A percentile compares a stretch with the other conserved stretches of the same genome.
These are phyloP conservation scores for Lasioglossum vierecki DNA, from an alignment of 2,888 invertebrate genomes.

Conservation along the genomic window DNA sequence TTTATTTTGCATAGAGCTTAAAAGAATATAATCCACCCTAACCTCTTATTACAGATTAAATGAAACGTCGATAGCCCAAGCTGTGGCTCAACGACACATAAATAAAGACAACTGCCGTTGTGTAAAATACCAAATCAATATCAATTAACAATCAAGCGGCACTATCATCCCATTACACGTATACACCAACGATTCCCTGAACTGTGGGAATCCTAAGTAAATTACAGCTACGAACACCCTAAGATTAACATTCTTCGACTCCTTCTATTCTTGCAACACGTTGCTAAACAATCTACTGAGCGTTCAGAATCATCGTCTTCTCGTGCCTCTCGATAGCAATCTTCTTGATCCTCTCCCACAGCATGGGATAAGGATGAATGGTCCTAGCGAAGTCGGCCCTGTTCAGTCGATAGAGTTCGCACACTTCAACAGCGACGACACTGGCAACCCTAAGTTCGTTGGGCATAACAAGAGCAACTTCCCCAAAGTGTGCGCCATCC, in stretches of 20 bases:
- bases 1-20: not conserved
- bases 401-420: constrained; percentile 82
- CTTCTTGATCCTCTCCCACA: constrained; percentile 82
- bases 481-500: constrained; percentile 84
- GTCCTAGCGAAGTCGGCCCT: constrained; percentile 80
- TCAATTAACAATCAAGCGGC: not conserved
- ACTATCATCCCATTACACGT: not conserved
- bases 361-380: constrained; percentile 81
- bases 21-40: not conserved
- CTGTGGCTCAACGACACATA: not conserved
- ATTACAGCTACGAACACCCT: not conserved
- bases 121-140: not conserved
- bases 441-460: constrained; percentile 81
- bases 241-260: not conserved
- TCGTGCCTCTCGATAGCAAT: constrained; percentile 81
- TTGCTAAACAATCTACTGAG: constrained; percentile 45
- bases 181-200: not conserved
- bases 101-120: not conserved
- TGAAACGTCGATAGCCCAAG: not conserved
- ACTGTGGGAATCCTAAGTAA: not conserved
- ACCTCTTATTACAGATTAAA: not conserved
- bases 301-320: constrained; percentile 78
- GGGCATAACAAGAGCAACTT: constrained; percentile 83
- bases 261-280: not conserved
- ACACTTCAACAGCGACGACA: constrained; percentile 83